Evolutionary conservation across 1,140 invertebrate species (phyloP).

Genomic region (Rhyacophila brunnea): DNA sequence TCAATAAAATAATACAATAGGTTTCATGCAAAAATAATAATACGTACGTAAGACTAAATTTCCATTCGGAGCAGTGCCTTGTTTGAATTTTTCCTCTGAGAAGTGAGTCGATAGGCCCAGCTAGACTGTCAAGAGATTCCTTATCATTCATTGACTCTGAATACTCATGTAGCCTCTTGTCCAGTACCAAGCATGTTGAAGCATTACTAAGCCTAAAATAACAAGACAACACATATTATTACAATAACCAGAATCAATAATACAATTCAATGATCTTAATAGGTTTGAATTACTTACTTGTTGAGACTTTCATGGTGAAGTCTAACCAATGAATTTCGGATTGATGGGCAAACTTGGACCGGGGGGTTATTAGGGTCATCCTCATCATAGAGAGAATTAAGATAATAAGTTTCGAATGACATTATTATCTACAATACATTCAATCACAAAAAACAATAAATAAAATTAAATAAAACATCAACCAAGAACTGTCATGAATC

Average conservation of each 20-base stretch:
- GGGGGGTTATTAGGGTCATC: conserved; percentile 10
- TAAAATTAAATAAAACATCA: too few relatives aligned
- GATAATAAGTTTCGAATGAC: conserved; percentile 26
- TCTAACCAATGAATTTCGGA: conserved; percentile 14
- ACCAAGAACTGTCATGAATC: background rate
- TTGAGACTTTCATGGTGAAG: conserved; percentile 16
- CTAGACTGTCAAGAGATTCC: conserved; percentile 14
- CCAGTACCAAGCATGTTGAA: conserved; percentile 21
- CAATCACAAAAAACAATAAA: background rate
- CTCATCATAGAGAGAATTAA: conserved; percentile 12
- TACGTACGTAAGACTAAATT: conserved; percentile 20
- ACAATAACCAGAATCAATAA: too few relatives aligned
- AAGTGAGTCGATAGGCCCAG: conserved; percentile 23
- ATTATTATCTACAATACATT: conserved; percentile 1
- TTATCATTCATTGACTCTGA: conserved; percentile 17
- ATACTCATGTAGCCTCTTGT: conserved; percentile 19
- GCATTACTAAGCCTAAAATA: conserved; percentile 26
- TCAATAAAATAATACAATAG: too few relatives aligned
- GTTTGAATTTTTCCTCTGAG: conserved; percentile 26
- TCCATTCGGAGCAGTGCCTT: conserved; percentile 23
- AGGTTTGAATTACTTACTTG: conserved; percentile 10
- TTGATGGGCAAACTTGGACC: conserved; percentile 6
- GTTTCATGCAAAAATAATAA: too few relatives aligned
- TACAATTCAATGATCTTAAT: too few relatives aligned
- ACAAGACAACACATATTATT: too few relatives aligned